A percentile compares a stretch with the other conserved stretches of the same genome.
Conservation (phyloP, 92 coral and sea anemone genomes). For the Zoanthus sociatus region DNA sequence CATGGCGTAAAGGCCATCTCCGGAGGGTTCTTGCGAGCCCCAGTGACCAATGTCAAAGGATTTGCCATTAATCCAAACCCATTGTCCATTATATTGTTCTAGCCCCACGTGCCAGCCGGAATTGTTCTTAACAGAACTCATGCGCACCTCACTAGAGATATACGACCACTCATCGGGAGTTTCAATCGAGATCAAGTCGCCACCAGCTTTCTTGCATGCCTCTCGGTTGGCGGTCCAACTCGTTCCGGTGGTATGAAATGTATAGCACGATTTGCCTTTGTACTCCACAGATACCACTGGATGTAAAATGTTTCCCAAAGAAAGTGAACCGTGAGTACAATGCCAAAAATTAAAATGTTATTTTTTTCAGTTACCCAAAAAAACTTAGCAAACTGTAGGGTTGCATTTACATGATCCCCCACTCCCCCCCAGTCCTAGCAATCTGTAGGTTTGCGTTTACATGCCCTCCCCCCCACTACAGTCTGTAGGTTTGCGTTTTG, state of each 20-base stretch:
- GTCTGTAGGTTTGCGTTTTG: too few relatives aligned
- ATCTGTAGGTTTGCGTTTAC: too few relatives aligned
- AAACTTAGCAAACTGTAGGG: too few relatives aligned
- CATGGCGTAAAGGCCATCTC: conserved; percentile 44
- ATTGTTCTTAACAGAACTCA: conserved; percentile 3
- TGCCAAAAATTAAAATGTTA: too few relatives aligned
- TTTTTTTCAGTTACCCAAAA: too few relatives aligned
- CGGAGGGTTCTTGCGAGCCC: conserved; percentile 22
- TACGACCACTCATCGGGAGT: conserved; percentile 29
- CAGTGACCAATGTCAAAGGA: conserved; percentile 37
- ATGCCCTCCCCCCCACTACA: too few relatives aligned
- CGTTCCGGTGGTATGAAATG: conserved; percentile 11
- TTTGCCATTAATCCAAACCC: conserved; percentile 25
- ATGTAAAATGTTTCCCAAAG: background rate
- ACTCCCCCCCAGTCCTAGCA: too few relatives aligned
- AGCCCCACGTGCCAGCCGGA: conserved; percentile 35
- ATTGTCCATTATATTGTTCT: conserved; percentile 18
- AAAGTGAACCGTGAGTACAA: too few relatives aligned
- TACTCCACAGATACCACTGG: background rate
- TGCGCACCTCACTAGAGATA: conserved; percentile 19
- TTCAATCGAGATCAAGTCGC: conserved; percentile 30
- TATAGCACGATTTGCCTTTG: conserved; percentile 19
- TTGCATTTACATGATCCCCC: too few relatives aligned
- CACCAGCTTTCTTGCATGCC: conserved; percentile 16
- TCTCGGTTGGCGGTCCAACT: conserved; percentile 40